phyloP scores from a whole-genome alignment of 2,797 vertebrate genomes.

The Phylloscopus collybita region DNA sequence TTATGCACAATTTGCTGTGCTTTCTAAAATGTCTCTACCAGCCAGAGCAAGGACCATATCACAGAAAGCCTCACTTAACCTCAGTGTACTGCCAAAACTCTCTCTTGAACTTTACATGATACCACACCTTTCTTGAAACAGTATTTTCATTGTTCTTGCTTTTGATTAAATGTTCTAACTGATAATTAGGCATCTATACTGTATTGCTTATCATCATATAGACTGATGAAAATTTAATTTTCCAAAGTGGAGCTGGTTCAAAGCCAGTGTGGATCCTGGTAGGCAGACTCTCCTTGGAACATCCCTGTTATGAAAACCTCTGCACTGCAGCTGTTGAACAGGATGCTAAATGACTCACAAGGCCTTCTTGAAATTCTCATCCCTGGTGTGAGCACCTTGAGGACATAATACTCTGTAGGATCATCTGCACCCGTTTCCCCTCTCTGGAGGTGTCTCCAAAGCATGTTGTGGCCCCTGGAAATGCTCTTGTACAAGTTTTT shows the following conservation, averaged over 20 bases:
- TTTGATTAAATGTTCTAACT: not conserved
- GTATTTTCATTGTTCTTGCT: not conserved
- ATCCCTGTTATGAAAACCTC: not conserved
- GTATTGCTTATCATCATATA: not conserved
- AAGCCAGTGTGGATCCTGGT: not conserved
- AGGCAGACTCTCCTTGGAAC: not conserved
- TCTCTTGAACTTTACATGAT: not conserved
- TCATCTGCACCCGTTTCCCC: not conserved
- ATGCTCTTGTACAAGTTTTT: not conserved
- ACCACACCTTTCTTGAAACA: not conserved
- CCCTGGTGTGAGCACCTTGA: not conserved
- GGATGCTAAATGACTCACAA: not conserved
- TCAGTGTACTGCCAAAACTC: not conserved
- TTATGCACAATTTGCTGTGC: not conserved
- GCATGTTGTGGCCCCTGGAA: not conserved
- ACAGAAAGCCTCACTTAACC: not conserved
- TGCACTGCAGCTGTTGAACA: not conserved
- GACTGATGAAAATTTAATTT: not conserved
- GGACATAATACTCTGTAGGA: not conserved
- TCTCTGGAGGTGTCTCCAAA: not conserved
- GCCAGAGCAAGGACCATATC: not conserved
- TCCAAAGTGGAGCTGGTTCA: not conserved
- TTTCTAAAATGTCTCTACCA: not conserved
- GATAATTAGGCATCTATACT: not conserved
- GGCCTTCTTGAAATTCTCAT: not conserved